Conservation (phyloP, 2,888 invertebrate genomes). For the Branchipolynoe longqiensis region DNA sequence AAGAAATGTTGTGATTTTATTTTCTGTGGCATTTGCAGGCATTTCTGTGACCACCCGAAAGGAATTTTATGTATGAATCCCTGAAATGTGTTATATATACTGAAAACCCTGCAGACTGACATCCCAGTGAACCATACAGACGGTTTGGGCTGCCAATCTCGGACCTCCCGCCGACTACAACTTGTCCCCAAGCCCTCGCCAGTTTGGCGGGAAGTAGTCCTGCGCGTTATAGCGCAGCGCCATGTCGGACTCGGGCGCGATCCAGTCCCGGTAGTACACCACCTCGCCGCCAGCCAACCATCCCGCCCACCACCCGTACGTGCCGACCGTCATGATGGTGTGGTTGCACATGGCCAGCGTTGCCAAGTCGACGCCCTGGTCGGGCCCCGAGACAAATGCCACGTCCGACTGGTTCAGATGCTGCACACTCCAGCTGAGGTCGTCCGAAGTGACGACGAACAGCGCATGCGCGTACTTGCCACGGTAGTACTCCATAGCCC, state of each 20-base stretch:
- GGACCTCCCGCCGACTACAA: neutral
- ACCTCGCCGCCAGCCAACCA: conserved; percentile 60
- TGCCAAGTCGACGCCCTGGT: conserved; percentile 55
- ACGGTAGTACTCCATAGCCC: conserved; percentile 59
- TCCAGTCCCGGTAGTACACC: conserved; percentile 55
- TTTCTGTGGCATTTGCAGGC: no score
- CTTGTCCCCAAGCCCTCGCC: conserved; percentile 52
- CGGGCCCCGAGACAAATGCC: conserved; percentile 12
- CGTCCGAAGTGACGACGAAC: conserved; percentile 58
- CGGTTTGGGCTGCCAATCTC: no score
- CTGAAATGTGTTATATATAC: no score
- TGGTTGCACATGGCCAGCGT: conserved; percentile 58
- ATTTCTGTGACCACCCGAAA: no score
- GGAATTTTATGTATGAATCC: no score
- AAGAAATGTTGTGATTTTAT: no score
- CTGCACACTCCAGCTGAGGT: conserved; percentile 39
- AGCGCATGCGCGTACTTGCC: conserved; percentile 25
- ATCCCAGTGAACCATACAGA: no score
- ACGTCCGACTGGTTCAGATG: conserved; percentile 37
- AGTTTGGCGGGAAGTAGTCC: conserved; percentile 61
- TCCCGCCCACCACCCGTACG: conserved; percentile 60
- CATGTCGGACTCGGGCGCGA: conserved; percentile 45
- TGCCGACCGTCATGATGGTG: conserved; percentile 60
- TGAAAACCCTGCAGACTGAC: no score
- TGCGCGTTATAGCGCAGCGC: conserved; percentile 16